A percentile compares a stretch with the other conserved stretches of the same genome.
Evolutionary conservation across 2,888 invertebrate genomes (phyloP).

Genomic region (Spisula solida): DNA sequence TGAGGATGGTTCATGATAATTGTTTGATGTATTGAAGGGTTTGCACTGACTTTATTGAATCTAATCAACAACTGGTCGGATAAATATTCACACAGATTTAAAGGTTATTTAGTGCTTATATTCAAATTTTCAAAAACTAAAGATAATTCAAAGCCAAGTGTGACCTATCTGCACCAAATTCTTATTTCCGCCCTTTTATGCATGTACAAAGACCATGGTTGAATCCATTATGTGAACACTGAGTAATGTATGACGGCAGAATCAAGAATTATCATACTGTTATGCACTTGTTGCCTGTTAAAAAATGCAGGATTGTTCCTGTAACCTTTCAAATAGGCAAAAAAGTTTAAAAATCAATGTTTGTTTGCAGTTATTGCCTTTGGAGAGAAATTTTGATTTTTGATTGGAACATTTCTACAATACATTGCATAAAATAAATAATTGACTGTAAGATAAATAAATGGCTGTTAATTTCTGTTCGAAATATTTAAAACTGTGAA

Average conservation of each 20-base stretch:
- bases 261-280: no score
- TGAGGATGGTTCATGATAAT: not conserved
- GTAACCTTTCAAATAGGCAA: no score
- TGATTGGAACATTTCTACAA: not conserved
- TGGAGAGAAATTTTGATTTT: not conserved
- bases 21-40: not conserved
- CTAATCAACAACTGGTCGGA: not conserved
- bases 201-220: no score
- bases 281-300: no score
- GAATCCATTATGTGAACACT: no score
- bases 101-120: not conserved
- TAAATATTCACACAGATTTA: not conserved
- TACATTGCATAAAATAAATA: not conserved
- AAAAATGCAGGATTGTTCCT: no score
- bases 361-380: not conserved
- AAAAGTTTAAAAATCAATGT: no score
- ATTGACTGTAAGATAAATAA: slow-evolving; percentile 15
- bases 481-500: not conserved
- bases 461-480: slow-evolving; percentile 10
- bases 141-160: no score
- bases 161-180: no score
- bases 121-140: not conserved
- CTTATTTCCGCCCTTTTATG: no score
- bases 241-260: no score
- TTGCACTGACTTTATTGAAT: not conserved